Base-by-base conservation (phyloP, 2,113 vertebrate species). In the Salvator merianae region DNA sequence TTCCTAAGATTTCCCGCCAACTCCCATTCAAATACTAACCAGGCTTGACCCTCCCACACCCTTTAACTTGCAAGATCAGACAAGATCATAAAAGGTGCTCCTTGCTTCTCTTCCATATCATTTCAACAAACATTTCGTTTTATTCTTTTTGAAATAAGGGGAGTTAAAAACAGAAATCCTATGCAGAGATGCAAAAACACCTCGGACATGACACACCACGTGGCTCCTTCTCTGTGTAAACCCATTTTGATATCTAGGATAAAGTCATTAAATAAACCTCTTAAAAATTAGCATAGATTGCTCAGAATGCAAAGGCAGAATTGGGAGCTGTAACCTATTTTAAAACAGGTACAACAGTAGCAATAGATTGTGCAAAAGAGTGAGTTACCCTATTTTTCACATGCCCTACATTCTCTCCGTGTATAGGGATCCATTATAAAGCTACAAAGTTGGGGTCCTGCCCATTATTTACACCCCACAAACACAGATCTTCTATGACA, bases 401-500 rank as follows among this genome's bases (percentile, higher is more conserved):
- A 28, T 55, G 28, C 12, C n/a, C 32, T 81, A 13, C 53, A 53
- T 34, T 28, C 34, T 13, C 13, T 34, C 26, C 62, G n/a, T 38
- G 63, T 84, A 68, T 71, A 40, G 36, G 36, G 36, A 3, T 7
- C 2, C 13, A 24, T 22, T 62, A 47, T 72, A 30, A 75, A 14
- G 59, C 10, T 88, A 34, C 85, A 69, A 80, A n/a, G 70, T 75
- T 47, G 53, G 70, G 86, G 73, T 40, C 34, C 18, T 43, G 55
- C 50, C 53, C 88, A 34, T 26, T 74, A 34, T 55, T 36, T 92
- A 91, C 88, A 79, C 87, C 85, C 86, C 83, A 75, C 84, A 81
- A 82, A 77, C 38, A 73, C n/a, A 87, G 85, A 32, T 73, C 18
- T 77, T 62, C 65, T 84, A 66, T 73, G 82, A 76, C 89, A 84